These are phyloP conservation scores for Boloria euphrosyne DNA, from an alignment of 2,888 invertebrate species.

Conservation along the genomic window DNA sequence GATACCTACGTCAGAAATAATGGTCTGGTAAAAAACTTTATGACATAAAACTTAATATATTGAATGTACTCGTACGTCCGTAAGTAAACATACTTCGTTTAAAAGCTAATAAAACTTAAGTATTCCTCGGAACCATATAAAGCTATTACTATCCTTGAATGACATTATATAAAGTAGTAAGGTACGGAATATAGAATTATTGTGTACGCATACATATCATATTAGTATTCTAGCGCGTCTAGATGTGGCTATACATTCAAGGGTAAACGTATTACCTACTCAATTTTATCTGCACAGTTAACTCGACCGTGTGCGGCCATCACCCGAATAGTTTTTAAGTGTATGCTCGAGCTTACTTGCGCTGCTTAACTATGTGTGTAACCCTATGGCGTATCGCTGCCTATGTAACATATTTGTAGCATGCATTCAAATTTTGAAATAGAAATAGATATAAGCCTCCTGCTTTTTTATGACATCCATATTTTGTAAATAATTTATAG, in stretches of 20 bases:
- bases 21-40: too few relatives aligned
- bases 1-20: background rate
- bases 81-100: background rate
- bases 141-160: constrained; percentile 41
- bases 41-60: background rate
- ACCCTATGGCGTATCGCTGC: too few relatives aligned
- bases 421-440: background rate
- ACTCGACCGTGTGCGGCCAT: too few relatives aligned
- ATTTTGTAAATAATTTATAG: too few relatives aligned
- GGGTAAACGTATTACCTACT: too few relatives aligned
- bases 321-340: too few relatives aligned
- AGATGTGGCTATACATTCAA: too few relatives aligned
- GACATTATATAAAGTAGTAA: constrained; percentile 17
- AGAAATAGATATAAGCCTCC: background rate
- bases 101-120: constrained; percentile 38
- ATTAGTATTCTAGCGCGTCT: background rate
- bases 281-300: too few relatives aligned
- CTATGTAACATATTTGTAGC: too few relatives aligned
- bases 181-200: background rate
- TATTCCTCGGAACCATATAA: constrained; percentile 35
- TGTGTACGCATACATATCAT: background rate
- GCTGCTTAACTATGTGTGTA: too few relatives aligned
- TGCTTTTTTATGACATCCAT: background rate
- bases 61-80: too few relatives aligned
- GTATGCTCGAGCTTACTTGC: too few relatives aligned